Percentiles rank a stretch among this genome's conserved stretches.
Conservation (phyloP, 1,140 invertebrate genomes). For the Scaptodrosophila lebanonensis region DNA sequence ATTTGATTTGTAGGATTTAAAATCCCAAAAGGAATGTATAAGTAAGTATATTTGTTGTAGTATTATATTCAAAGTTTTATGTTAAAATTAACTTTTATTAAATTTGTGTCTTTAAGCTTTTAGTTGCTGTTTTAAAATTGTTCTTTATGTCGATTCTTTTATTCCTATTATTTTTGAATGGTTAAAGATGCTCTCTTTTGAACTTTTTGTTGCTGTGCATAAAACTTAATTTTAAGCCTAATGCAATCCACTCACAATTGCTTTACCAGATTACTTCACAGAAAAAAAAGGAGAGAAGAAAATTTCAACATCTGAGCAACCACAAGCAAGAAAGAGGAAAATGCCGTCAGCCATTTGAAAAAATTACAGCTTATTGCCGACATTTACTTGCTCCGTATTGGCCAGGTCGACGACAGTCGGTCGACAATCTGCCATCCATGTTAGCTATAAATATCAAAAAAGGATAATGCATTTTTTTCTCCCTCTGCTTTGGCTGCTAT, state of each 20-base stretch:
- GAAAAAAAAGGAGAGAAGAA: conserved; percentile 49
- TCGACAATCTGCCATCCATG: conserved; percentile 50
- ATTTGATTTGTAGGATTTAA: no score
- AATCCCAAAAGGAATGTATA: no score
- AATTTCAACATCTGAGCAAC: conserved; percentile 50
- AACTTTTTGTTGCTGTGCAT: background rate
- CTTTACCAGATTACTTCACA: conserved; percentile 55
- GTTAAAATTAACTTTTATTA: no score
- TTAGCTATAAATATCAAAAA: conserved; percentile 35
- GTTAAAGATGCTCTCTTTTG: conserved; percentile 8
- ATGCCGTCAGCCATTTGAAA: conserved; percentile 39
- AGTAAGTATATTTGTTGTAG: no score
- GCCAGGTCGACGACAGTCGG: conserved; percentile 21
- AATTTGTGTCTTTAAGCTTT: no score
- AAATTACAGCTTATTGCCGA: conserved; percentile 41
- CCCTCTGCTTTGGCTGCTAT: background rate
- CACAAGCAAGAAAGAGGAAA: conserved; percentile 12
- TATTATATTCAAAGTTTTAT: no score
- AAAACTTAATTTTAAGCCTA: conserved; percentile 37
- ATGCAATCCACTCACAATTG: conserved; percentile 42
- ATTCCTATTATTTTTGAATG: no score
- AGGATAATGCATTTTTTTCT: conserved; percentile 12
- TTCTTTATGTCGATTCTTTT: no score
- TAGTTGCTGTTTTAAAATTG: no score
- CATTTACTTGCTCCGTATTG: conserved; percentile 35